Percentiles rank a stretch among this genome's conserved stretches.
Conservation (phyloP, 1,140 invertebrate genomes). For the Brachionus paranguensis region DNA sequence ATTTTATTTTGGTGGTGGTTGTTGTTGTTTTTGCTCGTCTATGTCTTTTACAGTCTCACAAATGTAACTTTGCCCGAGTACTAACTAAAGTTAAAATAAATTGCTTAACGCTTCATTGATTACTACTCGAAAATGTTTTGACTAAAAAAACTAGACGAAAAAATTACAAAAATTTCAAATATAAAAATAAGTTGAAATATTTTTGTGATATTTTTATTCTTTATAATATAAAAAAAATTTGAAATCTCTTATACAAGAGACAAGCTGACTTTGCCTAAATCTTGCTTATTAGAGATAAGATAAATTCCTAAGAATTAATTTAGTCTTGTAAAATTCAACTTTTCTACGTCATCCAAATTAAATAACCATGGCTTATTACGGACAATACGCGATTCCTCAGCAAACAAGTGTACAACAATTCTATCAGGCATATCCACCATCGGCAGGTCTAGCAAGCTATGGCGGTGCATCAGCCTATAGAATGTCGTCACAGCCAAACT, state of each 20-base stretch:
- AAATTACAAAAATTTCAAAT: slow-evolving; percentile 7
- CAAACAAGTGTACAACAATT: neutral
- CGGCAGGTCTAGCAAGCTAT: slow-evolving; percentile 27
- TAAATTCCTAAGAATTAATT: neutral
- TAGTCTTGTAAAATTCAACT: neutral
- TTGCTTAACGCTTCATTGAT: slow-evolving; percentile 31
- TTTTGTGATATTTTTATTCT: slow-evolving; percentile 15
- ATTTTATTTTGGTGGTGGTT: neutral
- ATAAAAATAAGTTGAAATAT: slow-evolving; percentile 32
- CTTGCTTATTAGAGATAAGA: neutral
- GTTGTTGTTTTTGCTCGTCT: neutral
- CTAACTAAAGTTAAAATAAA: slow-evolving; percentile 32
- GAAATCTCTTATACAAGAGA: neutral
- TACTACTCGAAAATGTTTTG: slow-evolving; percentile 19
- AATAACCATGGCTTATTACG: slow-evolving; percentile 9
- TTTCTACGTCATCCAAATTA: slow-evolving; percentile 15
- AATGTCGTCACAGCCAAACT: neutral
- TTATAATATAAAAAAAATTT: neutral
- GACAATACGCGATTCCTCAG: neutral
- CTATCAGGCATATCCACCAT: neutral
- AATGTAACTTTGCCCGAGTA: neutral
- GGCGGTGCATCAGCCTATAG: slow-evolving; percentile 5
- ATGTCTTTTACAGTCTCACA: neutral
- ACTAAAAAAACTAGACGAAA: slow-evolving; percentile 3
- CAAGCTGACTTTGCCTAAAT: neutral